phyloP scores from a whole-genome alignment of 2,113 vertebrate species.

The Eublepharis macularius region DNA sequence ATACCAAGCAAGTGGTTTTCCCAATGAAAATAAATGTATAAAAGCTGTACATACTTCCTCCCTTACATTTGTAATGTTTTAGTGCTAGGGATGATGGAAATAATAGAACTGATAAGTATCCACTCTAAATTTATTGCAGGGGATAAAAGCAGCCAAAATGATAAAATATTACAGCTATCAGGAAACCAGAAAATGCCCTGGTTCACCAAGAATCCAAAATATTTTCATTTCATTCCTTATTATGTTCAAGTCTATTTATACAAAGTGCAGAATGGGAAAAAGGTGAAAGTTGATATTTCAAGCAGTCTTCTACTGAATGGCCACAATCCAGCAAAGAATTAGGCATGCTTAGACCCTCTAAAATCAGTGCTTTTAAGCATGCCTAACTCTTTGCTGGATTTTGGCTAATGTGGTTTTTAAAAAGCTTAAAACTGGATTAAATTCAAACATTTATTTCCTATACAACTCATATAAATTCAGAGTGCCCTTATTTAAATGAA shows the following conservation, averaged over 20 bases:
- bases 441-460: conserved; percentile 61
- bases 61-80: conserved; percentile 46
- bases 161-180: conserved; percentile 49
- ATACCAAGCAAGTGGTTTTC: conserved; percentile 54
- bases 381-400: conserved; percentile 30
- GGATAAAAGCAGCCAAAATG: conserved; percentile 55
- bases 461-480: conserved; percentile 31
- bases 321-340: neutral
- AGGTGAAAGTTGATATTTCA: conserved; percentile 32
- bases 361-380: conserved; percentile 6
- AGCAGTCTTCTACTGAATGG: conserved; percentile 17
- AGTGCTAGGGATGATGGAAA: conserved; percentile 59
- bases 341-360: neutral
- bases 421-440: conserved; percentile 44
- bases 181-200: conserved; percentile 55
- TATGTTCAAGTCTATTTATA: conserved; percentile 26
- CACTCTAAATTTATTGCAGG: conserved; percentile 55
- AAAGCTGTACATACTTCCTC: conserved; percentile 52
- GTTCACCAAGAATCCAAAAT: conserved; percentile 13
- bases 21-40: conserved; percentile 59
- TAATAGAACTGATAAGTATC: conserved; percentile 64
- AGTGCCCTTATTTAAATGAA: conserved; percentile 56
- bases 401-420: conserved; percentile 46
- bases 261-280: conserved; percentile 45
- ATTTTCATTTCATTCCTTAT: conserved; percentile 47